Evolutionary conservation across 2,797 vertebrate species (phyloP), one percentile per base, ranked within the genome.

Genomic region (Syndactyla subalaris): DNA sequence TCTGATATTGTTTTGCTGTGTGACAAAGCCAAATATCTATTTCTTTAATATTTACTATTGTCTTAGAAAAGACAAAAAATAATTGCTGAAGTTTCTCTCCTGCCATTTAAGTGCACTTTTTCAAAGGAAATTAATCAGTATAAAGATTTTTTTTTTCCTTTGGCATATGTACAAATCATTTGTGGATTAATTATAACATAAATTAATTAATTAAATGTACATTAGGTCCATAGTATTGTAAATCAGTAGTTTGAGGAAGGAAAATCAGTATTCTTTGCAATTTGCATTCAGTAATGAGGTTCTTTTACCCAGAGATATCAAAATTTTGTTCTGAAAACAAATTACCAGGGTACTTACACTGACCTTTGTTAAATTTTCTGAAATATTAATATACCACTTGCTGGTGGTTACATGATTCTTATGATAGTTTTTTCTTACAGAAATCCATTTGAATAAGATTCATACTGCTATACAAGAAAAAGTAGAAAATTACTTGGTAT

Each of bases 271-370:
- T 93, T 81, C 79, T 84, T 13, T 93, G 58, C 29, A 65, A 95
- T 96, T 96, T 96, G 19, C 41, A 72, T 95, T 70, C 84, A 74
- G 72, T 96, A 94, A 95, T 95, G 94, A 89, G 34, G 32, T 91
- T 41, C 22, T 96, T 77, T 89, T 83, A 72, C 18, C 52, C 63
- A 85, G 45, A 77, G 43, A 91, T 92, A 63, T 29, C 57, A 49
- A 77, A 85, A 26, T 73, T 46, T 58, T 85, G 2, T 39, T 82
- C 59, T 81, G 78, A 82, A 63, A 80, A 45, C n/a, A 48, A 90
- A 76, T 65, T 13, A 13, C 17, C 32, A 70, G 41, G 77, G 23
- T 68, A 17, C 18, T 52, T 73, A 23, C 13, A 41, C 15, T 39
- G 55, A 81, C 23, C 38, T 91, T 76, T 71, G 43, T 87, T 78